A percentile compares a stretch with the other conserved stretches of the same genome.
Conservation (phyloP, 1,140 invertebrate species). For the Drosophila ercepeae region DNA sequence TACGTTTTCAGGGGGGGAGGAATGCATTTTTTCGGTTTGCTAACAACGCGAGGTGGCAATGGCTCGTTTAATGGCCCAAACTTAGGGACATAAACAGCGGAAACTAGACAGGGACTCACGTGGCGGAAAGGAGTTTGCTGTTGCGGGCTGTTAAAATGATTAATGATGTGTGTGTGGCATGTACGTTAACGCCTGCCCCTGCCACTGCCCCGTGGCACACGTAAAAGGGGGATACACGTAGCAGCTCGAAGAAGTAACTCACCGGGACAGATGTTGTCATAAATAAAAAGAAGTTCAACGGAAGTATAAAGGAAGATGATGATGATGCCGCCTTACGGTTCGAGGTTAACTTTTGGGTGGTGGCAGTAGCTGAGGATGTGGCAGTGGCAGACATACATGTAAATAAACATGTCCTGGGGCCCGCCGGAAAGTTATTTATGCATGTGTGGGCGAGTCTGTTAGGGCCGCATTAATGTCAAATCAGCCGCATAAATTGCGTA, state of each 20-base stretch:
- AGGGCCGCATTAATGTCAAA: conserved; percentile 82
- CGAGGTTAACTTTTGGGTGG: neutral
- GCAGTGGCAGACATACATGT: conserved; percentile 38
- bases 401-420: conserved; percentile 59
- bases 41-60: neutral
- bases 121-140: conserved; percentile 33
- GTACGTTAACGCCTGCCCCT: conserved; percentile 58
- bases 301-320: conserved; percentile 45
- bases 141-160: conserved; percentile 73
- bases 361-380: neutral
- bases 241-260: conserved; percentile 16
- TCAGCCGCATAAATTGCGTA: conserved; percentile 83
- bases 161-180: conserved; percentile 75
- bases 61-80: conserved; percentile 39
- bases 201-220: too few species aligned
- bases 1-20: neutral
- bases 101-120: conserved; percentile 35
- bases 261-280: conserved; percentile 78
- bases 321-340: conserved; percentile 16
- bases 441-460: conserved; percentile 48
- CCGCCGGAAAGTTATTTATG: conserved; percentile 54
- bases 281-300: conserved; percentile 70
- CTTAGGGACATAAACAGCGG: conserved; percentile 43
- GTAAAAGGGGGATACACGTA: conserved; percentile 39
- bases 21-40: conserved; percentile 5